phyloP scores from a whole-genome alignment of 2,113 vertebrate genomes.

The Carassius gibelio region DNA sequence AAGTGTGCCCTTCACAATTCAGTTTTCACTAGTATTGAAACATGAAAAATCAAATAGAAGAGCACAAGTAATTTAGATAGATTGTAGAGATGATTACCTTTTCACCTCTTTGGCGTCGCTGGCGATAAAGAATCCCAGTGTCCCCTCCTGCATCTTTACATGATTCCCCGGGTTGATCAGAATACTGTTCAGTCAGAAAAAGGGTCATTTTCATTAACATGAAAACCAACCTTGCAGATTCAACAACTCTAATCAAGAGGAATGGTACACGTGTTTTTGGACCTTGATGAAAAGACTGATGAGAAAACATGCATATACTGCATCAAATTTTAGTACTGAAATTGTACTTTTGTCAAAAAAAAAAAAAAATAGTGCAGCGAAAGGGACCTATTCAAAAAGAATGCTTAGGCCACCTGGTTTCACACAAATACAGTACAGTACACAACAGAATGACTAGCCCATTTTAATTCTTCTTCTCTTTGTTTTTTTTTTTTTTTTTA shows the following conservation, averaged over 20 bases:
- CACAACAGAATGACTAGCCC: constrained; percentile 61
- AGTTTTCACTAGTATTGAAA: background rate
- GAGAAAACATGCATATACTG: constrained; percentile 46
- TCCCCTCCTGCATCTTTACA: constrained; percentile 98
- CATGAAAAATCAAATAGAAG: background rate
- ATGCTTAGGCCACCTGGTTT: constrained; percentile 36
- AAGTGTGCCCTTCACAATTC: background rate
- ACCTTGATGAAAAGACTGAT: constrained; percentile 37
- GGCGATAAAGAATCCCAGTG: constrained; percentile 99
- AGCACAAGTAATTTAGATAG: background rate
- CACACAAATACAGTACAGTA: constrained; percentile 64
- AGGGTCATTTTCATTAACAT: constrained; percentile 56
- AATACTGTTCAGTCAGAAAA: constrained; percentile 85
- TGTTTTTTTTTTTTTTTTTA: constrained; percentile 46
- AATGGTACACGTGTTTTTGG: constrained; percentile 75
- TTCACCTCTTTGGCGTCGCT: constrained; percentile 99
- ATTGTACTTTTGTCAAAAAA: background rate
- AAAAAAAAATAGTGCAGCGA: constrained; percentile 6
- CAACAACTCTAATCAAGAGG: constrained; percentile 79
- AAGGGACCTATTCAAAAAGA: constrained; percentile 12
- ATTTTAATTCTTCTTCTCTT: constrained; percentile 63
- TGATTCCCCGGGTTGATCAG: constrained; percentile 98
- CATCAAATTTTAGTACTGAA: background rate
- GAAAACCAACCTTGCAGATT: constrained; percentile 50
- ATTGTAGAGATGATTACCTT: constrained; percentile 79